Base-by-base conservation (phyloP, 2,113 vertebrate species). In the Regulus satrapa region DNA sequence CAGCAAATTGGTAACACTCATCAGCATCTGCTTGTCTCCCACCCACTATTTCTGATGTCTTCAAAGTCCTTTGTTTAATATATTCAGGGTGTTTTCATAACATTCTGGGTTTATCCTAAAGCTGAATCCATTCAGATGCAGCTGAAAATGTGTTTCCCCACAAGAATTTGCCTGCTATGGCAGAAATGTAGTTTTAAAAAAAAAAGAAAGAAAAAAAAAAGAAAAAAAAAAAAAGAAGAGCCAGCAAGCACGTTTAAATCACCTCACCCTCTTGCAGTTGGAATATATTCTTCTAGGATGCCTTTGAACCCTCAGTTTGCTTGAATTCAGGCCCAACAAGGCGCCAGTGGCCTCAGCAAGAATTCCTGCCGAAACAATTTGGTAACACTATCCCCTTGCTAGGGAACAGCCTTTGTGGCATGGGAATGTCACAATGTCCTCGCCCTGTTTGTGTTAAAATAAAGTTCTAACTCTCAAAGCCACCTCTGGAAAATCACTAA, bases 301-400 rank as follows among this genome's bases (percentile, higher is more conserved):
- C 71, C 96, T 96, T 81, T 72, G 81, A 92, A 85, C 94, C 77
- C 85, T 93, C 78, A 13, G 20, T 93, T 84, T 83, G 81, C 94
- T 93, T 92, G 78, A 95, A 92, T 96, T 74, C 21, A 28, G 69
- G 80, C 87, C 85, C 92, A 95, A 58, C 8, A 63, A 92, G 92
- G 74, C 73, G 5, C 92, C 91, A 87, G 74, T 43, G 85, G 86
- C 71, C 88, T 54, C 71, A 73, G 59, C 40, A 75, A 94, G 83
- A 88, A 58, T 84, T 96, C 85, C 84, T 41, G 88, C 72, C 94
- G 92, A 97, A 97, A 94, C 89, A 92, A 96, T 97, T 71, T 94
- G 55, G 96, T 97, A 96, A 97, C 52, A 88, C 64, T 97, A 97
- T 79, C 87, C 84, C 88, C 89, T 66, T 94, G 94, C 92, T 94